These are phyloP conservation scores for Xylocampa areola DNA, from an alignment of 2,888 invertebrate species.

Conservation along the genomic window DNA sequence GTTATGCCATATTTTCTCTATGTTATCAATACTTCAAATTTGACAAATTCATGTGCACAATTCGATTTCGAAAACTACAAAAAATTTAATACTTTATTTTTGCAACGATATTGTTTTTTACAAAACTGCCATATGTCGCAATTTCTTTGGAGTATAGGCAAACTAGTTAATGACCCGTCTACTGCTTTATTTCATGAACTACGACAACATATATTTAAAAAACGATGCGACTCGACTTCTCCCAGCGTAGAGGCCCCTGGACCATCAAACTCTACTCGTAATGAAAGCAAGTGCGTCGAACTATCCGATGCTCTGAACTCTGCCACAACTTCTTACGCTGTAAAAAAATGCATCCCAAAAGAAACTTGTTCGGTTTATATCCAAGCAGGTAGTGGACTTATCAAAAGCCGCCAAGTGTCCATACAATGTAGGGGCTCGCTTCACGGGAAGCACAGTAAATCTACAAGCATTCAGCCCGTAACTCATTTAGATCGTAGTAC, in stretches of 20 bases:
- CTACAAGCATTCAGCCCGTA: slow-evolving; percentile 63
- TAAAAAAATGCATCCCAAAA: slow-evolving; percentile 18
- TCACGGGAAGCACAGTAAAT: slow-evolving; percentile 55
- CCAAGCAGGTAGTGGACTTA: slow-evolving; percentile 63
- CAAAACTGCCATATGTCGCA: slow-evolving; percentile 63
- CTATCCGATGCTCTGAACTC: slow-evolving; percentile 9
- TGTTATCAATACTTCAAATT: slow-evolving; percentile 1
- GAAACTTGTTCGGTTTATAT: slow-evolving; percentile 56
- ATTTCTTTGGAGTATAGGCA: slow-evolving; percentile 74
- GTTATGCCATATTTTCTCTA: background rate
- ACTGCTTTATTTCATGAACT: slow-evolving; percentile 68
- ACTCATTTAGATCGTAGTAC: slow-evolving; percentile 59
- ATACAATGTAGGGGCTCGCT: slow-evolving; percentile 62
- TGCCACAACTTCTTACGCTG: slow-evolving; percentile 21
- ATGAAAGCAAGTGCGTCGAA: slow-evolving; percentile 8
- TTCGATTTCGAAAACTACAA: slow-evolving; percentile 1
- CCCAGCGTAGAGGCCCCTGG: slow-evolving; percentile 8
- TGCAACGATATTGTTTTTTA: no score
- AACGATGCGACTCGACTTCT: slow-evolving; percentile 13
- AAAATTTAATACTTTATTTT: no score
- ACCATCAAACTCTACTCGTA: slow-evolving; percentile 9
- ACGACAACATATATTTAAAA: slow-evolving; percentile 60
- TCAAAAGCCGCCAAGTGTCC: slow-evolving; percentile 57
- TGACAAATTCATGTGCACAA: slow-evolving; percentile 23
- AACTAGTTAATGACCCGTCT: slow-evolving; percentile 77